Base-by-base conservation (phyloP, 1,140 invertebrate species). In the Tyrophagus putrescentiae region DNA sequence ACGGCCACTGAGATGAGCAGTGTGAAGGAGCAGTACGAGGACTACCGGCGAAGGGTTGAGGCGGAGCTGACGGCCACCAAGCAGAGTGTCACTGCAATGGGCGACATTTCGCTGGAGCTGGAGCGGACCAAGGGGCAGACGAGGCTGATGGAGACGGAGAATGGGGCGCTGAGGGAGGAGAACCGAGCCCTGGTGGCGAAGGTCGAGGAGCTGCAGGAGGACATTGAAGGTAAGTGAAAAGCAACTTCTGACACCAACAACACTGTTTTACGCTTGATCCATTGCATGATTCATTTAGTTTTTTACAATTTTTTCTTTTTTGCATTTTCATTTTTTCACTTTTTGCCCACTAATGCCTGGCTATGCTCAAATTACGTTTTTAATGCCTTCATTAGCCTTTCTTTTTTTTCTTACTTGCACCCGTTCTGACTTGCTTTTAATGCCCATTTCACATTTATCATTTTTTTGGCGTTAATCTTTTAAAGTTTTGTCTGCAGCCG, bases 221-320 rank as follows among this genome's bases (percentile, higher is more conserved):
- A 65, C 45, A 45, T 65, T 23, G 52, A 65, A 44, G 34, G 56
- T 57, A 57, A 27, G 56, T 36, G 18, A n/a, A n/a, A n/a, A n/a
- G n/a, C n/a, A n/a, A n/a, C n/a, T n/a, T n/a, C n/a, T n/a, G n/a
- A n/a, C n/a, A n/a, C n/a, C n/a, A n/a, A n/a, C n/a, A n/a, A n/a
- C n/a, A n/a, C n/a, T n/a, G n/a, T n/a, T n/a, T n/a, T n/a, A n/a
- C n/a, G n/a, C n/a, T n/a, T n/a, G n/a, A n/a, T n/a, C n/a, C n/a
- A n/a, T n/a, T n/a, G n/a, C n/a, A n/a, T n/a, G n/a, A n/a, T n/a
- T n/a, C n/a, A n/a, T n/a, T n/a, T n/a, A n/a, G n/a, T n/a, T n/a
- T n/a, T n/a, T n/a, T n/a, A n/a, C n/a, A n/a, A 13, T 48, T 7
- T 48, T 48, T 21, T 6, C 7, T 21, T 21, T 9, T 6, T 31